Evolutionary conservation across 2,797 vertebrate genomes (phyloP), one percentile per base, ranked within the genome.

Genomic region (Hydrophis major): DNA sequence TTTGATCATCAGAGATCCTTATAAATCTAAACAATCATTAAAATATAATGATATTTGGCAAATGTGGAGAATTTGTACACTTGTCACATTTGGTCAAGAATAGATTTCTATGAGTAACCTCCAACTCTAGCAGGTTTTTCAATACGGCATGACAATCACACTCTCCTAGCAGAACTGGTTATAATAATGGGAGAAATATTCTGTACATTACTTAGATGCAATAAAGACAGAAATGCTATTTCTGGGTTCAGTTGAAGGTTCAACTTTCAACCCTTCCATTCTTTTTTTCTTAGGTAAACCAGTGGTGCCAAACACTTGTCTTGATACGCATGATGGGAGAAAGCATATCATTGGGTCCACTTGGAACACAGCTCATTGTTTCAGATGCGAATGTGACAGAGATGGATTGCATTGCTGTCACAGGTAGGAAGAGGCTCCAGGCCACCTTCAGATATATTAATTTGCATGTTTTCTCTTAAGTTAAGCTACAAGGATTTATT

Each of bases 301-400:
- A 0, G n/a, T 56, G 5, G 1, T 0, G 14, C 56, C 87, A 37
- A 3, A 0, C 1, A 20, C n/a, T 4, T 88, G 87, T 28, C 0
- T 13, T 22, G 63, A 69, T 32, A 14, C 0, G 2, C 0, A 32
- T 32, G 63, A 69, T 69, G 0, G 5, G 13, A 69, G 1, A 16
- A 32, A 16, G 4, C 63, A 69, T 69, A 28, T 69, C 13, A 6
- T 69, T 69, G 63, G 63, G 28, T 69, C 63, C 13, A 69, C 63
- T 16, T 69, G 63, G 63, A 69, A 69, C 13, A 32, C 63, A 69
- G 63, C 5, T 16, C 4, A 16, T 2, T 69, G 63, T 32, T n/a
- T 32, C 0, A 8, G 10, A 57, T 88, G 56, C 0, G 10, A 0
- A 0, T 88, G 87, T 2, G 0, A 0, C 20, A 2, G 0, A 57